Base-by-base conservation (phyloP, 35 echinoderm and acorn worm species). In the Holothuria glaberrima region DNA sequence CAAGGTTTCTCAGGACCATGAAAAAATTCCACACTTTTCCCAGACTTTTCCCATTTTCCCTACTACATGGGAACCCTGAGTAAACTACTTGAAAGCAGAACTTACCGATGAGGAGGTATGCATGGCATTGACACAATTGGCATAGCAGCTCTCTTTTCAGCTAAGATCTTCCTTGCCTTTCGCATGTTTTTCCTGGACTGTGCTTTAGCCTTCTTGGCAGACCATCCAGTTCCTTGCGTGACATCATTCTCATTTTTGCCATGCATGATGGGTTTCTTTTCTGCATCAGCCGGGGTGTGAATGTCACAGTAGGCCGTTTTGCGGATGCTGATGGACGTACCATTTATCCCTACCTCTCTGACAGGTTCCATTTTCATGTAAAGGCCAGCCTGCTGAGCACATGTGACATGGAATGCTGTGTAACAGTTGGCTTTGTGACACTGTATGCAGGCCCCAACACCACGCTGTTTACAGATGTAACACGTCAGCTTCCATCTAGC, bases 301-400 rank as follows among this genome's bases (percentile, higher is more conserved):
- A 99, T 99, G 57, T 99, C 97, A 71, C 97, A 99, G 80, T 78
- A 99, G 16, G 97, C 97, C 29, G 97, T 95, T 75, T 99, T 99
- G 21, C 97, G 64, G 26, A 99, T 94, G 81, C 97, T 99, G 30
- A 99, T 94, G 9, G 97, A 95, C 21, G 97, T 99, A 5, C 97
- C 97, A 75, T 99, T 95, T 58, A 94, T 93, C 9, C 91, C 94
- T 13, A 93, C 86, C 71, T 99, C 97, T 28, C 97, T 65, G 12
- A 99, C 94, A 14, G 97, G 97, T 34, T 99, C 97, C 97, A 99
- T 99, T 89, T 99, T 99, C 97, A 99, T 99, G 71, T 89, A 99
- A 2, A 99, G 89, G 33, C 93, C 90, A 19, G 97, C 97, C 77
- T 99, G 97, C 50, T 99, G 97, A 14, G 97, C 97, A 74, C 97